Percentiles rank a stretch among this genome's conserved stretches.
Evolutionary conservation across 2,113 vertebrate genomes (phyloP).

Genomic region (Chionis minor): DNA sequence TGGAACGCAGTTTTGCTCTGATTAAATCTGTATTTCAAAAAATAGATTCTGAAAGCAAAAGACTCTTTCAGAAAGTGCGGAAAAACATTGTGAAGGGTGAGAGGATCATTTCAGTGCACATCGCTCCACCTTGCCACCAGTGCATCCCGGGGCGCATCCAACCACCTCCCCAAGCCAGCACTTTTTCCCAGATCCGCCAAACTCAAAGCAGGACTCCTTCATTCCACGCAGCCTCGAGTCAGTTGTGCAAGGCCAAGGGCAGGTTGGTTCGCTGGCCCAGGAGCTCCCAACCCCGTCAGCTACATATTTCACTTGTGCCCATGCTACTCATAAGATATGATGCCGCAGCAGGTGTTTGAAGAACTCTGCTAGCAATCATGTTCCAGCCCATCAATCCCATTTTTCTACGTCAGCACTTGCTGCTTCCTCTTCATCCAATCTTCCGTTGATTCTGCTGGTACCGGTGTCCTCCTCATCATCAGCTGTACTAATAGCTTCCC

Average conservation of each 20-base stretch:
- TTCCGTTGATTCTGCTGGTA: neutral
- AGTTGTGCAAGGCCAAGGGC: neutral
- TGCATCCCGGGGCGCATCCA: fast-evolving
- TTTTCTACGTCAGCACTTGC: neutral
- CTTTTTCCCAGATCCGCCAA: neutral
- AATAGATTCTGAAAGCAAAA: neutral
- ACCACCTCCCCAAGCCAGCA: neutral
- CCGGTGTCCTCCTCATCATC: neutral
- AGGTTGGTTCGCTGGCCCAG: neutral
- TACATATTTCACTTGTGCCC: neutral
- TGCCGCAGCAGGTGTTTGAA: neutral
- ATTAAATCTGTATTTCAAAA: slow-evolving; percentile 5
- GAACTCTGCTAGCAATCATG: neutral
- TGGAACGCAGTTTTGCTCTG: fast-evolving
- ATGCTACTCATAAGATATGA: fast-evolving
- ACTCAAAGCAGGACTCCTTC: neutral
- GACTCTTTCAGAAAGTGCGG: neutral
- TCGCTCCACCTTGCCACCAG: neutral
- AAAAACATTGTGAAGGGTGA: neutral
- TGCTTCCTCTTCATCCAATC: neutral
- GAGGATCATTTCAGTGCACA: neutral
- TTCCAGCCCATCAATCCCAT: neutral
- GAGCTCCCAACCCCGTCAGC: neutral
- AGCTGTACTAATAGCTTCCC: neutral
- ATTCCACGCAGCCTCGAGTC: neutral